A percentile compares a stretch with the other conserved stretches of the same genome.
Conservation (phyloP, 1,140 invertebrate genomes). For the Euborellia annulipes region DNA sequence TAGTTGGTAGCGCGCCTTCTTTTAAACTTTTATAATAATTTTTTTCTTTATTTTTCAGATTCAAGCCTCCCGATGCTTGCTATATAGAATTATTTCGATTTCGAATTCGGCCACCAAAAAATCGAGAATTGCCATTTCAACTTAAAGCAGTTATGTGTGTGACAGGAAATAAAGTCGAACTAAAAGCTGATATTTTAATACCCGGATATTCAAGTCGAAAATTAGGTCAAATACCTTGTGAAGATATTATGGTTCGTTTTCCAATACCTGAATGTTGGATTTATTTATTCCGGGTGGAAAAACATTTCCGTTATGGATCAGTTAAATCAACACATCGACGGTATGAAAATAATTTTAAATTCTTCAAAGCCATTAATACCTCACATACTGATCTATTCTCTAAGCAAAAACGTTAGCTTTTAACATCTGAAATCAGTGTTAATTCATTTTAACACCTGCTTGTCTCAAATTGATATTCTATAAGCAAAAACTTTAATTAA, state of each 20-base stretch:
- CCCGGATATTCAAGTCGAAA: constrained; percentile 92
- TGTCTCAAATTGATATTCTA: too few relatives aligned
- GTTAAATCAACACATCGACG: constrained; percentile 89
- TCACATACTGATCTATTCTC: too few relatives aligned
- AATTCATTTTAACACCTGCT: too few relatives aligned
- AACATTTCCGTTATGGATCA: constrained; percentile 97
- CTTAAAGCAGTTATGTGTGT: constrained; percentile 76
- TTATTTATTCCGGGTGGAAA: constrained; percentile 95
- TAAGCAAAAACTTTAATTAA: too few relatives aligned
- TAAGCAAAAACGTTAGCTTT: too few relatives aligned
- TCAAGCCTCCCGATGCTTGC: constrained; percentile 96
- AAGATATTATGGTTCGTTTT: constrained; percentile 92
- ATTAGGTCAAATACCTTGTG: constrained; percentile 88
- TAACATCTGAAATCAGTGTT: too few relatives aligned
- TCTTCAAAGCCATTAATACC: too few relatives aligned
- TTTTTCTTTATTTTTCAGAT: too few relatives aligned
- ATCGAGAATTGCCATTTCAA: constrained; percentile 91
- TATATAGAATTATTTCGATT: constrained; percentile 96
- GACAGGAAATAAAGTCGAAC: constrained; percentile 77
- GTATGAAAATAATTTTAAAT: too few relatives aligned
- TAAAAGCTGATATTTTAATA: constrained; percentile 85
- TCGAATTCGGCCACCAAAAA: constrained; percentile 86
- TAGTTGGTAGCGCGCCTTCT: too few relatives aligned
- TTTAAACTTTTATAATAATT: too few relatives aligned
- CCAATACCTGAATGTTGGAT: constrained; percentile 99